Conservation (phyloP, 2,888 invertebrate genomes). For the Pyrochroa serraticornis region DNA sequence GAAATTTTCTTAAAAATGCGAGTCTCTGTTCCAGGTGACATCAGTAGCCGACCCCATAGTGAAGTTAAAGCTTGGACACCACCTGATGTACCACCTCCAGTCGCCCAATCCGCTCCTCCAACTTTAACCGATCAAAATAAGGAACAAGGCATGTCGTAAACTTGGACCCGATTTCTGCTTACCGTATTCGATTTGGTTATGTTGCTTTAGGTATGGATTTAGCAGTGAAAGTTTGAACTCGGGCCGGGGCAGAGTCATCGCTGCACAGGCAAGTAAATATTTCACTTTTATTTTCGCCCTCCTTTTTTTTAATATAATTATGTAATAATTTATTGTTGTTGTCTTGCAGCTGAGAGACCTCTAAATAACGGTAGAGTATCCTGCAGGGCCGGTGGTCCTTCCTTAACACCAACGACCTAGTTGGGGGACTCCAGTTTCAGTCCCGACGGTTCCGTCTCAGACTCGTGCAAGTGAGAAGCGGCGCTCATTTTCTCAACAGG, state of each 20-base stretch:
- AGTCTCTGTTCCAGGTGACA: conserved; percentile 65
- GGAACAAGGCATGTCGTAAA: conserved; percentile 60
- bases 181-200: conserved; percentile 56
- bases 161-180: conserved; percentile 55
- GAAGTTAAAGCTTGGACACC: conserved; percentile 82
- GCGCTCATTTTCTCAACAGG: conserved; percentile 41
- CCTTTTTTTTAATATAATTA: conserved; percentile 31
- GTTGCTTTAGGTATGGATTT: conserved; percentile 58
- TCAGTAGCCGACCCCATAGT: conserved; percentile 84
- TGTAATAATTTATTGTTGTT: neutral
- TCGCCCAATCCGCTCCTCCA: conserved; percentile 72
- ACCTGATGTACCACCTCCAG: conserved; percentile 66
- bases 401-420: neutral
- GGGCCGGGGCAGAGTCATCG: conserved; percentile 52
- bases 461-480: conserved; percentile 22
- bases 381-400: conserved; percentile 1
- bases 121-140: conserved; percentile 67
- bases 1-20: neutral
- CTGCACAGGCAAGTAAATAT: conserved; percentile 51
- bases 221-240: conserved; percentile 54
- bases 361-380: conserved; percentile 28
- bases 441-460: conserved; percentile 20
- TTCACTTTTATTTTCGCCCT: conserved; percentile 33
- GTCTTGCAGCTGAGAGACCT: conserved; percentile 33
- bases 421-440: neutral